These are phyloP conservation scores for Acipenser oxyrinchus DNA, from an alignment of 2,797 vertebrate genomes.

Conservation along the genomic window DNA sequence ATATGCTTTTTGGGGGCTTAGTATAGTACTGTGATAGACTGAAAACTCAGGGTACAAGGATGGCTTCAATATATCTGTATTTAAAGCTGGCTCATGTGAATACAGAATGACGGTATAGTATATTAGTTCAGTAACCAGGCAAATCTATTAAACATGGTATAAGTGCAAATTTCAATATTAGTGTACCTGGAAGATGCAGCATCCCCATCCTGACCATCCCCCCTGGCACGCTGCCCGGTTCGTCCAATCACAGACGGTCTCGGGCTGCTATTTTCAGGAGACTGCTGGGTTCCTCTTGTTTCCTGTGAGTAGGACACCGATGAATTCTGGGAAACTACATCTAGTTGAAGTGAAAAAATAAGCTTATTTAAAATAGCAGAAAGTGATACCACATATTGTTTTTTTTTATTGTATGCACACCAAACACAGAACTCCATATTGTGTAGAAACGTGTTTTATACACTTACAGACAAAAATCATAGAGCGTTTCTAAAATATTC, in stretches of 20 bases:
- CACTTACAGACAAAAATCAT: neutral
- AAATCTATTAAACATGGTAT: too few relatives aligned
- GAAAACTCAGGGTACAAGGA: conserved; percentile 9
- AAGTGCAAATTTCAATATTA: conserved; percentile 3
- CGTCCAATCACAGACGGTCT: conserved; percentile 87
- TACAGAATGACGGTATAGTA: too few relatives aligned
- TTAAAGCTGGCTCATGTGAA: neutral
- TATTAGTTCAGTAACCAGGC: too few relatives aligned
- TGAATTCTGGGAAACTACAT: conserved; percentile 82
- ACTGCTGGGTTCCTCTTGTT: conserved; percentile 53
- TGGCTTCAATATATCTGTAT: neutral
- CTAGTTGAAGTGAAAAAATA: conserved; percentile 40
- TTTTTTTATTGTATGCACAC: neutral
- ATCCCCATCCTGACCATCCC: conserved; percentile 93
- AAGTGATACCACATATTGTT: too few relatives aligned
- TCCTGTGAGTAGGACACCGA: conserved; percentile 80
- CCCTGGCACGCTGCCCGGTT: conserved; percentile 75
- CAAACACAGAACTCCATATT: too few relatives aligned
- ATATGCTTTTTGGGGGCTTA: too few relatives aligned
- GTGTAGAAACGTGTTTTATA: neutral
- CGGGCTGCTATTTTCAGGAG: conserved; percentile 73
- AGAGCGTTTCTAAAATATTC: neutral
- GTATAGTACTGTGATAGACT: too few relatives aligned
- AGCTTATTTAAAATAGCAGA: neutral
- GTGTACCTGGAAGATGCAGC: conserved; percentile 76